These are phyloP conservation scores for Pterophyllum scalare DNA, from an alignment of 2,113 vertebrate genomes.

Conservation along the genomic window DNA sequence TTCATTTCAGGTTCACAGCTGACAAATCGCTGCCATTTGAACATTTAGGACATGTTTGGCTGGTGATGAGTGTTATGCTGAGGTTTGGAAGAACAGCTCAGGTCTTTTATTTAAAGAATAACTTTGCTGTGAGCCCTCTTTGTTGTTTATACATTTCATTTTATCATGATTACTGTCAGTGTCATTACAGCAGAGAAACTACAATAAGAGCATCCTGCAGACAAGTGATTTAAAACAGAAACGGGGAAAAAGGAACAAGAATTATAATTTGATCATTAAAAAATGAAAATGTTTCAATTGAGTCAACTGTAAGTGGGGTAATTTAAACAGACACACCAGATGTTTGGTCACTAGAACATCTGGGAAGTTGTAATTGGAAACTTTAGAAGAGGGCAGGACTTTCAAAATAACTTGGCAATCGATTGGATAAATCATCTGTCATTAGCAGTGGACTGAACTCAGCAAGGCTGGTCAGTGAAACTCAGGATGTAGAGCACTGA, in stretches of 20 bases:
- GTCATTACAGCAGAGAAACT: not conserved
- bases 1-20: not conserved
- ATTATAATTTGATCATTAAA: not conserved
- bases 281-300: not conserved
- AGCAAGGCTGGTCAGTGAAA: not conserved
- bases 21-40: not conserved
- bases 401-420: not conserved
- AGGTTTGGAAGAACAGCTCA: not conserved
- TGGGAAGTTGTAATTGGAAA: not conserved
- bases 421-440: not conserved
- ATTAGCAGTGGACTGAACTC: not conserved
- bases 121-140: not conserved
- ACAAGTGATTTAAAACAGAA: not conserved
- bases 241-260: not conserved
- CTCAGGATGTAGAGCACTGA: too few species aligned
- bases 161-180: conserved; percentile 10
- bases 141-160: not conserved
- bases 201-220: not conserved
- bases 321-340: not conserved
- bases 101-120: not conserved
- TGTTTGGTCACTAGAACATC: not conserved
- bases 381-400: not conserved
- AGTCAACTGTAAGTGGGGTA: not conserved
- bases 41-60: not conserved
- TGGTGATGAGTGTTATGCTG: not conserved